phyloP scores from a whole-genome alignment of 1,140 invertebrate species.

The Eurosta solidaginis region DNA sequence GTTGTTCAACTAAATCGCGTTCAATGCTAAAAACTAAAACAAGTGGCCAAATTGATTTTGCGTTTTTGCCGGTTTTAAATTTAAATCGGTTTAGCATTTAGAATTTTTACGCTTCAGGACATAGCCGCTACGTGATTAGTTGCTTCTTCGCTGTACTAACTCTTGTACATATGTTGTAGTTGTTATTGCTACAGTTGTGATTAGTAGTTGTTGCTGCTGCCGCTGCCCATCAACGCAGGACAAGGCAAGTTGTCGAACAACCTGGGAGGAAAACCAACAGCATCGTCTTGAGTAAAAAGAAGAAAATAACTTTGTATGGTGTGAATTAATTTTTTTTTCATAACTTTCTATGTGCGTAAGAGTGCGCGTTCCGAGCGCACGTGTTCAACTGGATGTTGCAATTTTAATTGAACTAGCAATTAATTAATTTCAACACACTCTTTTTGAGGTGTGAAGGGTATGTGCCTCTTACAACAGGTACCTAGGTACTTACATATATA shows the following conservation, averaged over 20 bases:
- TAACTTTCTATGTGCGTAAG: not conserved
- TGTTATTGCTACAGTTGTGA: not conserved
- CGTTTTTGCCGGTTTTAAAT: constrained; percentile 25
- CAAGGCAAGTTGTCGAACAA: constrained; percentile 28
- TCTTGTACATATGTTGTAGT: not conserved
- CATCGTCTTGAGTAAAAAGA: not conserved
- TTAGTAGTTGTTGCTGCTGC: not conserved
- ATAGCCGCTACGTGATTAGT: not conserved
- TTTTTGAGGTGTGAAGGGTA: not conserved
- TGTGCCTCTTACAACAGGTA: not conserved
- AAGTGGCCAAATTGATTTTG: constrained; percentile 28
- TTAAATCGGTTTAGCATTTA: constrained; percentile 30
- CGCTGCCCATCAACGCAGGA: constrained; percentile 13
- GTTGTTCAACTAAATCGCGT: constrained; percentile 14
- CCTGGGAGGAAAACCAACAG: not conserved
- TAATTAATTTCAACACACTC: constrained; percentile 33
- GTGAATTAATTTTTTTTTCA: too few relatives aligned
- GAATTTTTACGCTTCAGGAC: constrained; percentile 28
- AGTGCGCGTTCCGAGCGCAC: not conserved
- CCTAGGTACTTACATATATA: too few relatives aligned
- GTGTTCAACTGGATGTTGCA: constrained; percentile 30
- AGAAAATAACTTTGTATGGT: not conserved
- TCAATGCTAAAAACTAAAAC: constrained; percentile 28
- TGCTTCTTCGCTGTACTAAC: not conserved
- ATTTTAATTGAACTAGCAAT: constrained; percentile 34